A percentile compares a stretch with the other conserved stretches of the same genome.
phyloP scores from a whole-genome alignment of 2,888 invertebrate species.

The Sarcophaga caerulescens region DNA sequence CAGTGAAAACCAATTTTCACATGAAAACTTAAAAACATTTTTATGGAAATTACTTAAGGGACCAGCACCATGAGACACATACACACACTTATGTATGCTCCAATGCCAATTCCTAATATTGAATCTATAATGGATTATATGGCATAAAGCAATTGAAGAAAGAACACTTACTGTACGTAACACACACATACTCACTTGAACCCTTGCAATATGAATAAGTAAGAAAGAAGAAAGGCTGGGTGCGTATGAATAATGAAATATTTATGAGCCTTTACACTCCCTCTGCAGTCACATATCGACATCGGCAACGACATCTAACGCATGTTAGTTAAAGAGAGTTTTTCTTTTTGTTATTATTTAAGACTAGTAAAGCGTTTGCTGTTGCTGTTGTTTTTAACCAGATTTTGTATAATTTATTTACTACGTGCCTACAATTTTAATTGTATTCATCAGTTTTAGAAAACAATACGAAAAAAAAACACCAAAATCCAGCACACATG shows the following conservation, averaged over 20 bases:
- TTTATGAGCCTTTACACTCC: not conserved
- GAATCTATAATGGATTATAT: not conserved
- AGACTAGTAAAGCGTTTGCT: not conserved
- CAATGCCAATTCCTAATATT: not conserved
- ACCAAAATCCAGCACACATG: not conserved
- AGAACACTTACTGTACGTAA: not conserved
- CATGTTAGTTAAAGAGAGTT: not conserved
- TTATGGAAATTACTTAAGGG: slow-evolving; percentile 57
- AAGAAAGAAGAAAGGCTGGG: not conserved
- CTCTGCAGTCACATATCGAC: not conserved
- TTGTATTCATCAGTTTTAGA: not conserved
- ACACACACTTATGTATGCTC: not conserved
- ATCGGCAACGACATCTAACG: not conserved
- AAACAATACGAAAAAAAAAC: not conserved
- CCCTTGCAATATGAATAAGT: not conserved
- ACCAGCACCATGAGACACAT: not conserved
- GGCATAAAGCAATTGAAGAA: not conserved
- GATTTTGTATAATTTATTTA: slow-evolving; percentile 6
- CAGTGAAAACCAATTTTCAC: slow-evolving; percentile 32
- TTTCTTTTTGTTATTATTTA: not conserved
- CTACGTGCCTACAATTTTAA: slow-evolving; percentile 30
- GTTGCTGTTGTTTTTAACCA: not conserved
- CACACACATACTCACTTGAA: not conserved
- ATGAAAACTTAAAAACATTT: slow-evolving; percentile 24
- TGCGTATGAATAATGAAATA: slow-evolving; percentile 38